These are phyloP conservation scores for Cichladusa arquata DNA, from an alignment of 2,113 vertebrate species.

Conservation along the genomic window DNA sequence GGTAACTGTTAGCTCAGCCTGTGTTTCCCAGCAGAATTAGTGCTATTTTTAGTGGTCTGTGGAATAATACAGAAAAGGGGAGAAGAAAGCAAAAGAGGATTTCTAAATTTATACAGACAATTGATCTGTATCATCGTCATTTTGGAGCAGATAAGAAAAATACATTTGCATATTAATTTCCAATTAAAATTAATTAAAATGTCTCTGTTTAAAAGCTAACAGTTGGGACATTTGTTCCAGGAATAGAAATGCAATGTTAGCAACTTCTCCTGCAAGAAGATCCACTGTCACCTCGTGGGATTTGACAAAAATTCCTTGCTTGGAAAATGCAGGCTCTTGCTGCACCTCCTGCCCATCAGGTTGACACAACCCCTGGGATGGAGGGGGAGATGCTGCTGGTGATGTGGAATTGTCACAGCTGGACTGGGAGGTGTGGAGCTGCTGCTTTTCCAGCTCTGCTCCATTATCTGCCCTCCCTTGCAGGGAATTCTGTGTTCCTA, in stretches of 20 bases:
- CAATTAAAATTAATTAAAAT: constrained; percentile 13
- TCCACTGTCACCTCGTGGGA: not conserved
- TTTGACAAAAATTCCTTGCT: not conserved
- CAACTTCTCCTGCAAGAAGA: not conserved
- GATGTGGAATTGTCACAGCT: not conserved
- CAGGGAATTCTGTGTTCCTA: not conserved
- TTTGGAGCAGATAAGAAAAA: constrained; percentile 47
- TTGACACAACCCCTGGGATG: accelerated
- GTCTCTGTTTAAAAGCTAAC: not conserved
- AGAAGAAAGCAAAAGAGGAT: constrained; percentile 11
- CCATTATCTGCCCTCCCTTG: not conserved
- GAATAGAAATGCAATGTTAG: constrained; percentile 19
- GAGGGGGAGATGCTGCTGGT: not conserved
- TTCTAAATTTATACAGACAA: constrained; percentile 47
- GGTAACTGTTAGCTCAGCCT: constrained; percentile 1
- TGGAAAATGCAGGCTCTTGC: accelerated
- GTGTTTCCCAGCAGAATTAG: constrained; percentile 25
- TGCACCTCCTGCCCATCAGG: not conserved
- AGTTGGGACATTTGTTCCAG: not conserved
- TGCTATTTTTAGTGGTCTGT: constrained; percentile 40
- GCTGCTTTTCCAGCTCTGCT: not conserved
- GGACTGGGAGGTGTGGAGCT: not conserved
- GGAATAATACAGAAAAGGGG: not conserved
- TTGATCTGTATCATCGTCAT: not conserved
- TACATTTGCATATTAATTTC: constrained; percentile 36